Evolutionary conservation across 2,797 vertebrate species (phyloP), one percentile per base, ranked within the genome.

Genomic region (Pseudochirops cupreus): DNA sequence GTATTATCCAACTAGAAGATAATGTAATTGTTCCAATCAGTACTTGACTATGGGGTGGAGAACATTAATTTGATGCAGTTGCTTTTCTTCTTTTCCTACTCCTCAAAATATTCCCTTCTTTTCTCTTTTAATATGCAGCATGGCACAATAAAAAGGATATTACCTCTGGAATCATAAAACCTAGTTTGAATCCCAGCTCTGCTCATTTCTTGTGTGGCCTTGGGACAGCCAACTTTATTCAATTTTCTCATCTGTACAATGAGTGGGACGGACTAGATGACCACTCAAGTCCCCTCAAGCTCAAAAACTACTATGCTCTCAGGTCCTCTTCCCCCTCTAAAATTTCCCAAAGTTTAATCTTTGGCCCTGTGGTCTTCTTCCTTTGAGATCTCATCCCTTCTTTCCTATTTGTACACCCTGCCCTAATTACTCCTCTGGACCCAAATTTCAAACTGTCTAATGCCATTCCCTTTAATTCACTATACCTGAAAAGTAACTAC

Each of bases 31-130:
- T 5, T 12, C 13, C 31, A 67, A 16, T 14, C 4, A 67, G 57
- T 4, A 1, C 28, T 5, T 0, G 0, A 24, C 0, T 3, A 56
- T 21, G 2, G 90, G 31, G 14, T 5, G 33, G 21, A 54, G 46
- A 0, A 0, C 52, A 57, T 29, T 3, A 1, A 5, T 4, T 9
- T 4, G 6, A 21, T 0, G 3, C 26, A 28, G 56, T 11, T 93
- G 50, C 39, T 31, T 54, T 94, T 46, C 46, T 56, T 93, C 91
- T 91, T 92, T n/a, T 10, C 11, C 57, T 14, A 33, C 12, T 28
- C 58, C 59, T 95, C 91, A 13, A n/a, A 89, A 33, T 26, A 57
- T 57, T 57, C 55, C 24, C 29, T 91, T 67, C 56, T 56, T 53
- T 53, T 39, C 12, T 31, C 62, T 74, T 74, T 39, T 74, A 74